phyloP scores from a whole-genome alignment of 2,888 invertebrate species.

The Corbicula japonica region DNA sequence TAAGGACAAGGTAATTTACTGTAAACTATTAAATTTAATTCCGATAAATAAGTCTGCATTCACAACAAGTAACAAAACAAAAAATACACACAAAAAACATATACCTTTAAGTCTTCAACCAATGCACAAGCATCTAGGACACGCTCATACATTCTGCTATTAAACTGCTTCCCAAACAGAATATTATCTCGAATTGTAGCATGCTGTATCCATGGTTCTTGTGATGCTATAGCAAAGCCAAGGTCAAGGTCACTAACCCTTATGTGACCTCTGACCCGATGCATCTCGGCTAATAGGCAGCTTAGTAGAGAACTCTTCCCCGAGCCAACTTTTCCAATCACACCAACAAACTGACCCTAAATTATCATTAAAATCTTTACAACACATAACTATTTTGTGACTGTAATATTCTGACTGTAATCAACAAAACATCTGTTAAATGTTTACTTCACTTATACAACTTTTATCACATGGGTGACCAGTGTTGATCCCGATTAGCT shows the following conservation, averaged over 20 bases:
- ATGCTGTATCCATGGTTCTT: conserved; percentile 96
- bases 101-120: conserved; percentile 89
- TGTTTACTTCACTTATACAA: too few species aligned
- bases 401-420: too few species aligned
- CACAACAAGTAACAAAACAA: too few species aligned
- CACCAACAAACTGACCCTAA: conserved; percentile 89
- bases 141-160: conserved; percentile 92
- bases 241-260: conserved; percentile 89
- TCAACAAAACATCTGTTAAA: too few species aligned
- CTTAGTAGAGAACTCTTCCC: conserved; percentile 96
- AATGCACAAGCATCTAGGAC: conserved; percentile 95
- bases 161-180: conserved; percentile 94
- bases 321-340: conserved; percentile 95
- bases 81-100: conserved; percentile 3
- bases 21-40: too few species aligned
- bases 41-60: too few species aligned
- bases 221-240: conserved; percentile 89
- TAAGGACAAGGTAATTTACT: too few species aligned
- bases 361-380: too few species aligned
- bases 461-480: too few species aligned
- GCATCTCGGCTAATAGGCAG: conserved; percentile 94
- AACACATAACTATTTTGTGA: too few species aligned
- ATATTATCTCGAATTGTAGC: conserved; percentile 97
- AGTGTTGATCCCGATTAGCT: too few species aligned
- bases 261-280: conserved; percentile 89